Conservation (phyloP, 2,888 invertebrate species). For the Drosophila colorata region DNA sequence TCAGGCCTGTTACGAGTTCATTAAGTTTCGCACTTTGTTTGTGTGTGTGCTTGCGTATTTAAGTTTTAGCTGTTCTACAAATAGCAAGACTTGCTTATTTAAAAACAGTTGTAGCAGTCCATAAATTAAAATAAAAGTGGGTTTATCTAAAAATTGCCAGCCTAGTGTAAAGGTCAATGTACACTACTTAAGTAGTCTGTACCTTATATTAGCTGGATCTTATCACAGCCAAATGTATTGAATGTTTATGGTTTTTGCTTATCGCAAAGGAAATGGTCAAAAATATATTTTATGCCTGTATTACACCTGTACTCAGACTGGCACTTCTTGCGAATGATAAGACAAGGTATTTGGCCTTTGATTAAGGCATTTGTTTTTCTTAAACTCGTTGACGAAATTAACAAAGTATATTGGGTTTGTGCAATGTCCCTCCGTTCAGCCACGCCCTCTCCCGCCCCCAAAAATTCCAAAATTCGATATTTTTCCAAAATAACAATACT, state of each 20-base stretch:
- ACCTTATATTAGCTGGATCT: conserved; percentile 14
- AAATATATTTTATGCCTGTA: conserved; percentile 8
- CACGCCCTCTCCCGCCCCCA: no score
- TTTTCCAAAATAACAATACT: no score
- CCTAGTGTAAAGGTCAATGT: conserved; percentile 66
- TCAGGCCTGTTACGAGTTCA: conserved; percentile 32
- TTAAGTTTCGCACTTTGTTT: conserved; percentile 13
- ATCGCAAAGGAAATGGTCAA: conserved; percentile 44
- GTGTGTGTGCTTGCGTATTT: conserved; percentile 2
- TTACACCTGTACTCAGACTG: conserved; percentile 11
- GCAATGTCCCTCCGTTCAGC: no score
- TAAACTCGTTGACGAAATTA: no score
- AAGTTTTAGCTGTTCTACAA: conserved; percentile 9
- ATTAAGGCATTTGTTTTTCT: not conserved
- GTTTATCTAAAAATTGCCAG: conserved; percentile 18
- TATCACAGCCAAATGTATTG: conserved; percentile 22
- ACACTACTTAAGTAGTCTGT: conserved; percentile 31
- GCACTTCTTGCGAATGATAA: conserved; percentile 32
- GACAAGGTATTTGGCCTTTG: not conserved
- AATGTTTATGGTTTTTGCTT: conserved; percentile 25
- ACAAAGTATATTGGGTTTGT: no score
- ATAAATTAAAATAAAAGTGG: conserved; percentile 2
- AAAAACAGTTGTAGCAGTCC: conserved; percentile 2
- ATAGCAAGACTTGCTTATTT: not conserved
- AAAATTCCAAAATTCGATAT: no score